These are phyloP conservation scores for Barnardius zonarius DNA, from an alignment of 2,113 vertebrate species.

Conservation along the genomic window DNA sequence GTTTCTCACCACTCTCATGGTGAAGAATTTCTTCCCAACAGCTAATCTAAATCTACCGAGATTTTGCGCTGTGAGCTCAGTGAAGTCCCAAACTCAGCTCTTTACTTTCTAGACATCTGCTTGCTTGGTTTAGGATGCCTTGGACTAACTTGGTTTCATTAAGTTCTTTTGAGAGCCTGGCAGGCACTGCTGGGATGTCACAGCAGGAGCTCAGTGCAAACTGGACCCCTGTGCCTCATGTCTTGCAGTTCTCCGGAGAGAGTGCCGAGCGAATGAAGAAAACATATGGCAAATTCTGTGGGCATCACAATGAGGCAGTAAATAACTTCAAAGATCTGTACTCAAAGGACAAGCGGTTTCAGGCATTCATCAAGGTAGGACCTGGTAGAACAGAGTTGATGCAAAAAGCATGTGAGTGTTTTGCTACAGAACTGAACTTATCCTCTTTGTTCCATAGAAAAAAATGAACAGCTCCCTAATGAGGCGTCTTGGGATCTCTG, in stretches of 20 bases:
- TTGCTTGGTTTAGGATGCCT: not conserved
- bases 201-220: not conserved
- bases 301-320: constrained; percentile 93
- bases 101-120: not conserved
- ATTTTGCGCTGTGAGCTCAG: not conserved
- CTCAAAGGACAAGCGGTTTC: constrained; percentile 92
- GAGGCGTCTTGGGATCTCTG: constrained; percentile 89
- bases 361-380: constrained; percentile 91
- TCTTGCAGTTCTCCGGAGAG: constrained; percentile 87
- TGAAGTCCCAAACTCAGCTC: not conserved
- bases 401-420: accelerated
- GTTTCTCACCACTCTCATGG: not conserved
- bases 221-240: not conserved
- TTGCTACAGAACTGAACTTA: not conserved
- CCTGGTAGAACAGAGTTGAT: not conserved
- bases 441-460: constrained; percentile 76
- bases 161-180: not conserved
- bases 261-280: constrained; percentile 88
- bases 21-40: not conserved
- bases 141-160: not conserved
- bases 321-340: constrained; percentile 92
- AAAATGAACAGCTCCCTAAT: constrained; percentile 95
- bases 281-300: constrained; percentile 92
- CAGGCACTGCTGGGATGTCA: not conserved
- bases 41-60: not conserved